Evolutionary conservation across 2,888 invertebrate species (phyloP).

Genomic region (Germaria angustata): DNA sequence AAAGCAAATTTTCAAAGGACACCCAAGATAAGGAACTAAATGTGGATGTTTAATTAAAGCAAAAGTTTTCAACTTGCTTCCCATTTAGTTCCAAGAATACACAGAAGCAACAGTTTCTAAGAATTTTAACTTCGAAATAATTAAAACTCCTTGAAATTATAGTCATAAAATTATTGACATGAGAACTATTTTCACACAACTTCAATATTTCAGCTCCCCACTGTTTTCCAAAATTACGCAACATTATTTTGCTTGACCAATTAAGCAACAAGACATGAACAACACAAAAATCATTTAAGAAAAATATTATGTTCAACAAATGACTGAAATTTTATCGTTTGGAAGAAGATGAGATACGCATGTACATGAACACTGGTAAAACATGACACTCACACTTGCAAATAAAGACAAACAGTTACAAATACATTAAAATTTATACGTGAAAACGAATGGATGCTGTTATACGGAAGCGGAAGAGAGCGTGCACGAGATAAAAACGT

Average conservation of each 20-base stretch:
- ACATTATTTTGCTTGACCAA: conserved; percentile 39
- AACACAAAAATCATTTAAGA: background rate
- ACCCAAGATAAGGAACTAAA: too few species aligned
- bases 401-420: background rate
- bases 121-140: too few species aligned
- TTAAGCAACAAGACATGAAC: conserved; percentile 7
- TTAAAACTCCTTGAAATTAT: too few species aligned
- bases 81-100: too few species aligned
- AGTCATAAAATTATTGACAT: too few species aligned
- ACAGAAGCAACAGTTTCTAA: too few species aligned
- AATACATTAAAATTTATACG: background rate
- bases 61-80: too few species aligned
- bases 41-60: too few species aligned
- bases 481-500: background rate
- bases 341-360: background rate
- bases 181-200: too few species aligned
- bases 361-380: background rate
- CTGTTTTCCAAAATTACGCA: too few species aligned
- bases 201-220: too few species aligned
- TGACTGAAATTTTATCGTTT: conserved; percentile 41
- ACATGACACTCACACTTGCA: background rate
- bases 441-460: conserved; percentile 14
- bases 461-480: conserved; percentile 51
- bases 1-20: too few species aligned
- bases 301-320: conserved; percentile 20